phyloP scores from a whole-genome alignment of 2,888 invertebrate genomes.

The Euproctis similis region DNA sequence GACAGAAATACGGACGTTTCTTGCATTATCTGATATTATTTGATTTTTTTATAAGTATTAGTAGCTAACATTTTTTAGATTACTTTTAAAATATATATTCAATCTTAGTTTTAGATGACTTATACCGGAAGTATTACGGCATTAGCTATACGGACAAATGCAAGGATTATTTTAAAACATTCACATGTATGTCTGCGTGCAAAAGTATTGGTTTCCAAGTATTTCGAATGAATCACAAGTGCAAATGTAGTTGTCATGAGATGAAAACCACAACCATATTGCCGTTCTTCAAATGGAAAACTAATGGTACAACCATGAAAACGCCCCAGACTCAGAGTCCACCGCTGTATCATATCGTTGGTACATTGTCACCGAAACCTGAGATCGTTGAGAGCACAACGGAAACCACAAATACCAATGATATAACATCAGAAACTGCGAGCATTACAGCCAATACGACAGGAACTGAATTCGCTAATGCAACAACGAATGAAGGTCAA shows the following conservation, averaged over 20 bases:
- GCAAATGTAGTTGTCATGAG: slow-evolving; percentile 52
- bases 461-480: too few species aligned
- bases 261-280: slow-evolving; percentile 42
- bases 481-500: too few species aligned
- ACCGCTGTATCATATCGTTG: slow-evolving; percentile 40
- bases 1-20: too few species aligned
- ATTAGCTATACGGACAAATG: slow-evolving; percentile 41
- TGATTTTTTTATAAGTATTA: too few species aligned
- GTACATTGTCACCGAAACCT: slow-evolving; percentile 37
- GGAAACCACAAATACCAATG: too few species aligned
- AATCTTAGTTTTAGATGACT: slow-evolving; percentile 28
- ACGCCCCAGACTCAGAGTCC: slow-evolving; percentile 39
- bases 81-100: too few species aligned
- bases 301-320: slow-evolving; percentile 43
- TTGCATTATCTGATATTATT: too few species aligned
- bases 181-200: slow-evolving; percentile 54
- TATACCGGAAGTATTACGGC: slow-evolving; percentile 58
- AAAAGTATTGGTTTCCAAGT: slow-evolving; percentile 50
- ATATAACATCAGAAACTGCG: too few species aligned
- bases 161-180: slow-evolving; percentile 35
- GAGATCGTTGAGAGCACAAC: not conserved
- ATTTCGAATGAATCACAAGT: slow-evolving; percentile 37
- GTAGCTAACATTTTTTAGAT: too few species aligned
- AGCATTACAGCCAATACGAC: too few species aligned
- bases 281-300: slow-evolving; percentile 49